phyloP scores from a whole-genome alignment of 2,888 invertebrate species.

The Carterocephalus palaemon region DNA sequence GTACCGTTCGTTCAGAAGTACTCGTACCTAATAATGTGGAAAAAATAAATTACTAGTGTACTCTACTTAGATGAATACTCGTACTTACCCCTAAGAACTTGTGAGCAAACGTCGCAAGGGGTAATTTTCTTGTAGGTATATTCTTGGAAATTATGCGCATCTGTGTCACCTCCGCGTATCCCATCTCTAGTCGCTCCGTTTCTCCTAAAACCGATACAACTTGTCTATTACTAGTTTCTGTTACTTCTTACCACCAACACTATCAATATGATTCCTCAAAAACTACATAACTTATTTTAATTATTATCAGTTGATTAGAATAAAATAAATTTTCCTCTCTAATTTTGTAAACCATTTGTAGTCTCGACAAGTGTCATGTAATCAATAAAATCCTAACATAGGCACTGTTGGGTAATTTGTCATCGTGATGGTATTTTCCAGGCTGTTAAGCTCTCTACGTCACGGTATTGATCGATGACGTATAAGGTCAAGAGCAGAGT shows the following conservation, averaged over 20 bases:
- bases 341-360: neutral
- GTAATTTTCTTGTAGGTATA: constrained; percentile 97
- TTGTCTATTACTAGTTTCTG: no score
- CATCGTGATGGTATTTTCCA: constrained; percentile 41
- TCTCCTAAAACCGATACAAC: constrained; percentile 76
- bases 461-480: constrained; percentile 62
- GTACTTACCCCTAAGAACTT: constrained; percentile 90
- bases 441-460: constrained; percentile 44
- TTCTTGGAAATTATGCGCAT: constrained; percentile 93
- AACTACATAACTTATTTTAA: no score
- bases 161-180: constrained; percentile 81
- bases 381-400: constrained; percentile 36
- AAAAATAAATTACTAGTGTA: no score
- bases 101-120: constrained; percentile 95
- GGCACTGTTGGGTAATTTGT: constrained; percentile 49
- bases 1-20: no score
- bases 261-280: no score
- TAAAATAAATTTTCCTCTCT: no score
- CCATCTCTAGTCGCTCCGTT: constrained; percentile 84
- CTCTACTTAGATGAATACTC: no score
- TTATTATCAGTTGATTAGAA: no score
- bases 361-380: constrained; percentile 12
- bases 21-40: no score
- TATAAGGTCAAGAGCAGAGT: constrained; percentile 54
- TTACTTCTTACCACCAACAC: no score